A percentile compares a stretch with the other conserved stretches of the same genome.
phyloP scores from a whole-genome alignment of 2,113 vertebrate genomes.

The Eretmodus cyanostictus region DNA sequence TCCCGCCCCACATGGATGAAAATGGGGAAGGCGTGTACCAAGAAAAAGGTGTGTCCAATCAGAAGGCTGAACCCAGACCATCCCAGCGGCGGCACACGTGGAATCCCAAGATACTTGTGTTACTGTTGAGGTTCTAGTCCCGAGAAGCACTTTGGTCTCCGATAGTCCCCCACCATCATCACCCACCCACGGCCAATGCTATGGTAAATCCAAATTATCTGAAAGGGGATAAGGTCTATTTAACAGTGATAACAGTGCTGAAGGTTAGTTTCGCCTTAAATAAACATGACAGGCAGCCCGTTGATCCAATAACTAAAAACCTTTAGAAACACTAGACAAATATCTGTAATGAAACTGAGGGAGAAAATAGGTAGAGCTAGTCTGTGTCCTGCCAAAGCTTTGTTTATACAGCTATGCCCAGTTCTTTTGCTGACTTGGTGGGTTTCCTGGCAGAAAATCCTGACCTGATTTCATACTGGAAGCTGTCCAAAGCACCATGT shows the following conservation, averaged over 20 bases:
- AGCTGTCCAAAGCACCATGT: constrained; percentile 30
- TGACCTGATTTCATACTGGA: constrained; percentile 61
- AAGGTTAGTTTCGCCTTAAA: background rate
- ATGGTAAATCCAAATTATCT: background rate
- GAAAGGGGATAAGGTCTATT: background rate
- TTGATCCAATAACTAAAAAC: background rate
- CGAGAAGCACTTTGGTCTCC: constrained; percentile 31
- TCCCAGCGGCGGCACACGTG: constrained; percentile 56
- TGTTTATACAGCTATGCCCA: background rate
- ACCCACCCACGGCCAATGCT: background rate
- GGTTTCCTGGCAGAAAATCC: constrained; percentile 29
- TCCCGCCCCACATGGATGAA: constrained; percentile 37
- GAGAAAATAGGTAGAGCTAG: background rate
- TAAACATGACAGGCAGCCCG: background rate
- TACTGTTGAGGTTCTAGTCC: background rate
- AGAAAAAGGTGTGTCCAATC: constrained; percentile 73
- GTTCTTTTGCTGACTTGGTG: constrained; percentile 21
- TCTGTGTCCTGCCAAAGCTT: background rate
- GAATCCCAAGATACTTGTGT: constrained; percentile 17
- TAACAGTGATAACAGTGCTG: background rate
- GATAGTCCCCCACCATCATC: background rate
- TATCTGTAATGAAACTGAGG: background rate
- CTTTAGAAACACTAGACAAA: background rate
- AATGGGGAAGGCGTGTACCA: background rate
- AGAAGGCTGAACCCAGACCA: constrained; percentile 45